A percentile compares a stretch with the other conserved stretches of the same genome.
Evolutionary conservation across 2,113 vertebrate species (phyloP).

Genomic region (Ranitomeya imitator): DNA sequence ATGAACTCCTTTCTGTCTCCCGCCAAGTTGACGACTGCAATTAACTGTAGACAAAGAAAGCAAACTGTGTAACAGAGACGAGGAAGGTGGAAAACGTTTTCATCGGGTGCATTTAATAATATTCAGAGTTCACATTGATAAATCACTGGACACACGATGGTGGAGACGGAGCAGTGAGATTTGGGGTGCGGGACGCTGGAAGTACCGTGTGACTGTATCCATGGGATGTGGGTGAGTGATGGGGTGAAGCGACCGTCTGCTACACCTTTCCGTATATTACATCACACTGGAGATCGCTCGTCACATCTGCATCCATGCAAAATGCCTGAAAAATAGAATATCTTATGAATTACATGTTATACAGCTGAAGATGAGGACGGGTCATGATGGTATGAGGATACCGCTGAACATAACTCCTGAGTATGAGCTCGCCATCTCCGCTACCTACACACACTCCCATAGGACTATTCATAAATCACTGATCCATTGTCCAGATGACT

Average conservation of each 20-base stretch:
- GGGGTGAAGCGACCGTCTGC: background rate
- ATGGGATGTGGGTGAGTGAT: too few species aligned
- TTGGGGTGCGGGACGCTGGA: background rate
- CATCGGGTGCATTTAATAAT: background rate
- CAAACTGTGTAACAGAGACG: background rate
- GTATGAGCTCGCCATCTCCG: too few species aligned
- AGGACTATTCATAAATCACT: too few species aligned
- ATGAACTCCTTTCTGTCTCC: slow-evolving; percentile 51
- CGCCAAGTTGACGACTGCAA: background rate
- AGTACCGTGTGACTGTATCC: background rate
- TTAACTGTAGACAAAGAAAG: too few species aligned
- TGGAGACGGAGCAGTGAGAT: background rate
- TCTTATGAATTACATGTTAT: background rate
- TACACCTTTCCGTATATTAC: slow-evolving; percentile 70
- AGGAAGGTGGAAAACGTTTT: background rate
- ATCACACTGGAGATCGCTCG: slow-evolving; percentile 70
- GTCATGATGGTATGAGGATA: background rate
- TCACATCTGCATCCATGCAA: slow-evolving; percentile 67
- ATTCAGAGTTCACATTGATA: background rate
- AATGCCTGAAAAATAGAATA: slow-evolving; percentile 69
- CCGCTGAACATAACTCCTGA: too few species aligned
- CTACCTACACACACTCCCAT: too few species aligned
- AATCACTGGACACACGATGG: background rate
- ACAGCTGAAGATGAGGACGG: background rate
- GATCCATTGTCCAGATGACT: too few species aligned